Percentiles rank a stretch among this genome's conserved stretches.
Conservation (phyloP, 2,113 vertebrate genomes). For the Leucopsar rothschildi region DNA sequence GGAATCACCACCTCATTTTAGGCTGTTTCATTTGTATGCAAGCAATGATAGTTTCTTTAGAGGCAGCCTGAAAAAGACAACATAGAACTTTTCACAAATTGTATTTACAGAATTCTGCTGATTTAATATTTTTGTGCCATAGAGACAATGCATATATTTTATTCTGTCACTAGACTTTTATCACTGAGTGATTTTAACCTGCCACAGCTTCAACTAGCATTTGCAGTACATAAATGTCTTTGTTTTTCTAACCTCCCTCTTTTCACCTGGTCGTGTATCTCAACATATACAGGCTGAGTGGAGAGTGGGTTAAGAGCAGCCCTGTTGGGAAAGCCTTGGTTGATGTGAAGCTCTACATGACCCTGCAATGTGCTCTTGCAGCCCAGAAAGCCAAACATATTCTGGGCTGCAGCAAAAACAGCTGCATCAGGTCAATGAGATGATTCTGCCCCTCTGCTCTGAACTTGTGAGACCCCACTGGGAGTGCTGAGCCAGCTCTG, state of each 20-base stretch:
- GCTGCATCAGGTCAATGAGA: not conserved
- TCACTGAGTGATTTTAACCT: not conserved
- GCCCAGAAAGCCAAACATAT: not conserved
- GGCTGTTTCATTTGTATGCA: not conserved
- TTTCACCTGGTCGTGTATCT: not conserved
- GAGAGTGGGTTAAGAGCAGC: not conserved
- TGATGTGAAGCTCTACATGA: not conserved
- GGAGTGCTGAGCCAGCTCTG: not conserved
- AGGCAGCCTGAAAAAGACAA: not conserved
- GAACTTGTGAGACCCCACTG: not conserved
- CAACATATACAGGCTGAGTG: not conserved
- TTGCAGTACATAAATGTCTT: not conserved
- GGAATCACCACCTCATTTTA: not conserved
- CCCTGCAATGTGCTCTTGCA: not conserved
- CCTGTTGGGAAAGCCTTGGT: not conserved
- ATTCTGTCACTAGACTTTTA: not conserved
- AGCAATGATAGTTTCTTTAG: not conserved
- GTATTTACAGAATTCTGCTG: not conserved
- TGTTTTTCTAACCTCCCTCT: not conserved
- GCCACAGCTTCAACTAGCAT: not conserved
- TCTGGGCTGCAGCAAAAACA: not conserved
- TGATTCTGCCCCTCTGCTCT: not conserved
- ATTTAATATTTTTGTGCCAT: not conserved
- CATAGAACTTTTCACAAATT: not conserved
- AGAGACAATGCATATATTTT: not conserved